These are phyloP conservation scores for Baronia brevicornis DNA, from an alignment of 2,888 invertebrate species.

Conservation along the genomic window DNA sequence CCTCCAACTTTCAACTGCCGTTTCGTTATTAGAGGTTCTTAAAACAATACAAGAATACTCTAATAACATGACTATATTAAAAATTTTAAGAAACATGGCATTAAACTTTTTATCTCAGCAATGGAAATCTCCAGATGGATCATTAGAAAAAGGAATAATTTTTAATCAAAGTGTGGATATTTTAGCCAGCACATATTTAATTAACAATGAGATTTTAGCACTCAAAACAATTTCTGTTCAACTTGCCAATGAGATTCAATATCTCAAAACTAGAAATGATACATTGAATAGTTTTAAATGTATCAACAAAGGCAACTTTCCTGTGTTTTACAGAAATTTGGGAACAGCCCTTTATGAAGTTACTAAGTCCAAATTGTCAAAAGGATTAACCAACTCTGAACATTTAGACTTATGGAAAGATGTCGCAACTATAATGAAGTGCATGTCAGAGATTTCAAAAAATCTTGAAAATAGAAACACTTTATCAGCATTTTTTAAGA, in stretches of 20 bases:
- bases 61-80: conserved; percentile 48
- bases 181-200: conserved; percentile 79
- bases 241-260: conserved; percentile 72
- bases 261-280: conserved; percentile 75
- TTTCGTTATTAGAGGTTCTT: conserved; percentile 69
- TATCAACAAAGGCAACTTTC: conserved; percentile 80
- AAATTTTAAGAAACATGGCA: conserved; percentile 58
- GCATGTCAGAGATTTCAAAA: conserved; percentile 80
- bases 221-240: conserved; percentile 74
- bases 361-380: conserved; percentile 61
- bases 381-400: conserved; percentile 72
- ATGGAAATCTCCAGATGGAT: conserved; percentile 81
- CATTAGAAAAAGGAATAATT: conserved; percentile 77
- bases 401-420: conserved; percentile 81
- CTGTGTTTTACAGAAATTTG: conserved; percentile 79
- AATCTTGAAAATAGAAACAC: conserved; percentile 77
- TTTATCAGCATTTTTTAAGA: conserved; percentile 79
- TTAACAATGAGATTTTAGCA: conserved; percentile 72
- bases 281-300: conserved; percentile 76
- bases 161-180: conserved; percentile 79
- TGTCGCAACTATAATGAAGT: conserved; percentile 77
- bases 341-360: conserved; percentile 77
- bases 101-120: conserved; percentile 75
- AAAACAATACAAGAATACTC: conserved; percentile 63
- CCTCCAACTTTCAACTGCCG: conserved; percentile 71